phyloP scores from a whole-genome alignment of 2,113 vertebrate genomes.

The Pteronura brasiliensis region DNA sequence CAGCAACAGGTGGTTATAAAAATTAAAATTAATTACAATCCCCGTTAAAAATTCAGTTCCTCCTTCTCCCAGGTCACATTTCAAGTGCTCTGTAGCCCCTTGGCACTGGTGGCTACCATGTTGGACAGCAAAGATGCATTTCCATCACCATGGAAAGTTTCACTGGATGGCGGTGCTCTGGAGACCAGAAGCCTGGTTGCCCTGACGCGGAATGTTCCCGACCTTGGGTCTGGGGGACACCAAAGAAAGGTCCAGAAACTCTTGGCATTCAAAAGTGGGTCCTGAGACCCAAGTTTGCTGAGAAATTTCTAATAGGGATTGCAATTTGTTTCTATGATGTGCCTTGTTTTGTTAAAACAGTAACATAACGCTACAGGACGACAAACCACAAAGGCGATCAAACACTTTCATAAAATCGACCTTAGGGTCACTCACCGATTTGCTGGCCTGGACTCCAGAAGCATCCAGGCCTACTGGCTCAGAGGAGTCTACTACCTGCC shows the following conservation, averaged over 20 bases:
- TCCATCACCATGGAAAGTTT: not conserved
- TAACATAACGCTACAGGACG: too few species aligned
- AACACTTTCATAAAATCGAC: not conserved
- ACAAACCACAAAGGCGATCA: accelerated
- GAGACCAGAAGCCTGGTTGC: not conserved
- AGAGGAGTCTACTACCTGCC: accelerated
- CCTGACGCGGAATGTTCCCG: accelerated
- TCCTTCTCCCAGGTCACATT: not conserved
- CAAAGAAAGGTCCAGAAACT: not conserved
- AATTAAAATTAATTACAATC: not conserved
- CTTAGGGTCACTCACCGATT: not conserved
- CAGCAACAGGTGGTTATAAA: not conserved
- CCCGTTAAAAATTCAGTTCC: not conserved
- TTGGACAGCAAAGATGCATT: not conserved
- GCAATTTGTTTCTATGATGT: accelerated
- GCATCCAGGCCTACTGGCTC: accelerated
- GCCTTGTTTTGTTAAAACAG: not conserved
- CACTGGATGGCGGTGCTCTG: accelerated
- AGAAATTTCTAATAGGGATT: not conserved
- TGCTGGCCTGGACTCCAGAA: accelerated
- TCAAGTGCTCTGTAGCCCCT: not conserved
- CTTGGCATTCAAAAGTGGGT: not conserved
- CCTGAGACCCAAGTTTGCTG: not conserved
- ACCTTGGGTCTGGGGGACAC: not conserved
- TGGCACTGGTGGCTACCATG: accelerated